Percentiles rank a stretch among this genome's conserved stretches.
These are phyloP conservation scores for Sebastes elongatus DNA, from an alignment of 2,797 vertebrate species.

Conservation along the genomic window DNA sequence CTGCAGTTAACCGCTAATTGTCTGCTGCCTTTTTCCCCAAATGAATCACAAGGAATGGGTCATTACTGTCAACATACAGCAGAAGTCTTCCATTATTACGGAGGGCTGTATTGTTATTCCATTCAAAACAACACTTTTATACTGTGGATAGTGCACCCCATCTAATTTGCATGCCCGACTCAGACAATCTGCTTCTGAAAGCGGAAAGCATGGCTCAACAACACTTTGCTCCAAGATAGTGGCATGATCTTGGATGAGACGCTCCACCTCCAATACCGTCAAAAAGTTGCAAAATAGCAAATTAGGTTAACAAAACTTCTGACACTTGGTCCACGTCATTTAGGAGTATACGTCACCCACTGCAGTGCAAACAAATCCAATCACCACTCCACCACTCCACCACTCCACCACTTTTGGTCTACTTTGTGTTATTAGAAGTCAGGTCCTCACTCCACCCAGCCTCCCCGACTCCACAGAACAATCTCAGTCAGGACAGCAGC, in stretches of 20 bases:
- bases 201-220: slow-evolving; percentile 6
- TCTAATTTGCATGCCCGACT: slow-evolving; percentile 49
- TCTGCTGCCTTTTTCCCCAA: slow-evolving; percentile 26
- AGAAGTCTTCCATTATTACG: slow-evolving; percentile 23
- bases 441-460: slow-evolving; percentile 29
- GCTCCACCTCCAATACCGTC: slow-evolving; percentile 9
- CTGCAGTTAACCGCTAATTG: slow-evolving; percentile 42
- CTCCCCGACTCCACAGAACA: slow-evolving; percentile 32
- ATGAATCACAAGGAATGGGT: slow-evolving; percentile 49
- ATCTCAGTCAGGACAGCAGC: slow-evolving; percentile 33
- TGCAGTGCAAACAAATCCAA: slow-evolving; percentile 33
- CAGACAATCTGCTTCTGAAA: slow-evolving; percentile 26
- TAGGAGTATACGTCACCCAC: neutral
- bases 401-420: slow-evolving; percentile 1
- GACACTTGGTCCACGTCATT: slow-evolving; percentile 6
- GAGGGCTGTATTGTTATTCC: slow-evolving; percentile 23
- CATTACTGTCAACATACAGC: slow-evolving; percentile 44
- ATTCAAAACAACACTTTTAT: slow-evolving; percentile 33
- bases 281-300: slow-evolving; percentile 2
- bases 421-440: slow-evolving; percentile 52
- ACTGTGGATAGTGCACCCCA: slow-evolving; percentile 1
- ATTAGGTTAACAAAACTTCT: neutral
- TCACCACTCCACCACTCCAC: neutral
- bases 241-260: slow-evolving; percentile 5
- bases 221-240: slow-evolving; percentile 16